Percentiles rank a stretch among this genome's conserved stretches.
Conservation (phyloP, 2,888 invertebrate species). For the Pachliopta kotzebuea region DNA sequence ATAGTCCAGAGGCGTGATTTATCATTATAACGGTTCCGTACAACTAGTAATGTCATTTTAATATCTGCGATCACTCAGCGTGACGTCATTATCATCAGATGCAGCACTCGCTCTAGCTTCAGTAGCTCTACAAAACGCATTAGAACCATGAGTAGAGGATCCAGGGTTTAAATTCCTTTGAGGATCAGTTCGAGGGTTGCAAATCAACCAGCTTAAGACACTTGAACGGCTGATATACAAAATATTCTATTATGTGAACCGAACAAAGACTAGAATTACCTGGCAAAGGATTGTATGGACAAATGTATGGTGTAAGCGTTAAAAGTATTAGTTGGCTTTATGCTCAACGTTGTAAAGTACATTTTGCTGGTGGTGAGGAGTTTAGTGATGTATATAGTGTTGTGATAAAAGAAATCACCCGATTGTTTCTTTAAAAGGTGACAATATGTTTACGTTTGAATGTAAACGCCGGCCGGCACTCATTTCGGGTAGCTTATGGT, state of each 20-base stretch:
- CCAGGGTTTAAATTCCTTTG: slow-evolving; percentile 11
- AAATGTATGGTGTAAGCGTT: neutral
- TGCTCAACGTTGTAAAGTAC: slow-evolving; percentile 26
- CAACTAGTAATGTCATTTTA: slow-evolving; percentile 75
- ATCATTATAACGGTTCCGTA: slow-evolving; percentile 61
- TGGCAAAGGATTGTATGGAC: slow-evolving; percentile 32
- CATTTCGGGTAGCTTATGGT: slow-evolving; percentile 74
- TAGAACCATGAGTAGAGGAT: too few relatives aligned
- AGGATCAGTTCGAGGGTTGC: slow-evolving; percentile 10
- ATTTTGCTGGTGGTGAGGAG: neutral
- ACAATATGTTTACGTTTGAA: slow-evolving; percentile 66
- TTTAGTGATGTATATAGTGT: slow-evolving; percentile 11
- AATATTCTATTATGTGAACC: slow-evolving; percentile 44
- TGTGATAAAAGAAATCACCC: slow-evolving; percentile 57
- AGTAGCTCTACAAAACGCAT: slow-evolving; percentile 13
- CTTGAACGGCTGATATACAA: slow-evolving; percentile 43
- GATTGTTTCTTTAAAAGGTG: slow-evolving; percentile 72
- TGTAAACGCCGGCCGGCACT: slow-evolving; percentile 49
- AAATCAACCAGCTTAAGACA: slow-evolving; percentile 36
- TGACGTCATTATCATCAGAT: slow-evolving; percentile 70
- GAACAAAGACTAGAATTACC: slow-evolving; percentile 49
- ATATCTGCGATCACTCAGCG: slow-evolving; percentile 62
- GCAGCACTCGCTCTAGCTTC: slow-evolving; percentile 23
- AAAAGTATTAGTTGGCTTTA: slow-evolving; percentile 30
- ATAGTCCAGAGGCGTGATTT: slow-evolving; percentile 55